Evolutionary conservation across 2,113 vertebrate genomes (phyloP).

Genomic region (Brienomyrus brachyistius): DNA sequence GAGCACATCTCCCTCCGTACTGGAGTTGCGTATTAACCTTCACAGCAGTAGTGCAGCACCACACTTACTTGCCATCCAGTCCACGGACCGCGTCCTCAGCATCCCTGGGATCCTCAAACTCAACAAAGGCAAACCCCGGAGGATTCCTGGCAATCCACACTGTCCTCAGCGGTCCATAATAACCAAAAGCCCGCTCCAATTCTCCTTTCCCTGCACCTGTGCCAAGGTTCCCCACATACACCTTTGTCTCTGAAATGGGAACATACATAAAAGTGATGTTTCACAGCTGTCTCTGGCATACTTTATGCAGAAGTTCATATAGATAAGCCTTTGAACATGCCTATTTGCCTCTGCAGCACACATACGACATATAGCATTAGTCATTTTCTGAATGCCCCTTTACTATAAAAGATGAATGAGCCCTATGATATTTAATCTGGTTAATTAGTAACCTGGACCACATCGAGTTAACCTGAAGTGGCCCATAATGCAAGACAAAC

Average conservation of each 20-base stretch:
- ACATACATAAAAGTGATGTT: background rate
- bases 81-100: conserved; percentile 71
- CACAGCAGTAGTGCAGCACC: background rate
- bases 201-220: conserved; percentile 79
- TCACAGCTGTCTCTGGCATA: background rate
- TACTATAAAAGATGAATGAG: background rate
- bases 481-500: background rate
- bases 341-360: background rate
- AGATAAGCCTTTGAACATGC: background rate
- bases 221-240: conserved; percentile 81
- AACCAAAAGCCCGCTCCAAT: conserved; percentile 78
- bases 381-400: background rate
- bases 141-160: conserved; percentile 85
- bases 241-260: conserved; percentile 67
- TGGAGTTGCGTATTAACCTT: background rate
- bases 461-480: background rate
- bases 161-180: conserved; percentile 76
- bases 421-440: background rate
- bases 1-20: background rate
- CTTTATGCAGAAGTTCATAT: background rate
- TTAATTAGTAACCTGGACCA: background rate
- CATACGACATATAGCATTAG: background rate
- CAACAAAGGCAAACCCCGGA: conserved; percentile 78
- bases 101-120: conserved; percentile 73
- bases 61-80: conserved; percentile 73